These are phyloP conservation scores for Iselma pallidipennis DNA, from an alignment of 2,888 invertebrate species.

Conservation along the genomic window DNA sequence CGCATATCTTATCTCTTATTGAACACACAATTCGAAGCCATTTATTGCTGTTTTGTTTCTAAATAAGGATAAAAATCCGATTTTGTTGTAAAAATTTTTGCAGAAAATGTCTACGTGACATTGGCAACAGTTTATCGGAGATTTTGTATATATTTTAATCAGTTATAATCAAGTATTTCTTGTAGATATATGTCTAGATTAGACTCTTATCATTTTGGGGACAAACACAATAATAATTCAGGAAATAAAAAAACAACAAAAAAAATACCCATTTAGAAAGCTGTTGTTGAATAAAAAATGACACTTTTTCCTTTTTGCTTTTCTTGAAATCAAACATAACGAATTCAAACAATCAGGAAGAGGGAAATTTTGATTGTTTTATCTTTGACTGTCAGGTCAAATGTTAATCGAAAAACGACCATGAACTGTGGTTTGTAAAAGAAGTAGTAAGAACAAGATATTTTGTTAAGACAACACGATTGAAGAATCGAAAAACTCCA, in stretches of 20 bases:
- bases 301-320: too few relatives aligned
- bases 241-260: constrained; percentile 18
- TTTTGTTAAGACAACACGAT: background rate
- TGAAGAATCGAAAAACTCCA: too few relatives aligned
- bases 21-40: background rate
- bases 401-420: background rate
- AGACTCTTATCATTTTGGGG: constrained; percentile 18
- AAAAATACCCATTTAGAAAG: too few relatives aligned
- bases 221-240: constrained; percentile 16
- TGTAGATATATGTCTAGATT: constrained; percentile 25
- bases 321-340: too few relatives aligned
- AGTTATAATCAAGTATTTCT: constrained; percentile 27
- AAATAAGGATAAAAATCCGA: background rate
- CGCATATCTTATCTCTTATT: background rate
- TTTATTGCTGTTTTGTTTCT: background rate
- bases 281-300: background rate
- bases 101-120: constrained; percentile 21
- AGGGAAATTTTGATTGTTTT: background rate
- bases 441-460: too few relatives aligned
- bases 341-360: too few relatives aligned
- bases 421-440: background rate
- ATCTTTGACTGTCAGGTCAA: background rate
- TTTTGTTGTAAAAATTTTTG: background rate
- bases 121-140: constrained; percentile 11
- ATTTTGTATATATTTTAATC: constrained; percentile 15